These are phyloP conservation scores for Actinernus sp. DNA, from an alignment of 92 coral and sea anemone genomes.

Conservation along the genomic window DNA sequence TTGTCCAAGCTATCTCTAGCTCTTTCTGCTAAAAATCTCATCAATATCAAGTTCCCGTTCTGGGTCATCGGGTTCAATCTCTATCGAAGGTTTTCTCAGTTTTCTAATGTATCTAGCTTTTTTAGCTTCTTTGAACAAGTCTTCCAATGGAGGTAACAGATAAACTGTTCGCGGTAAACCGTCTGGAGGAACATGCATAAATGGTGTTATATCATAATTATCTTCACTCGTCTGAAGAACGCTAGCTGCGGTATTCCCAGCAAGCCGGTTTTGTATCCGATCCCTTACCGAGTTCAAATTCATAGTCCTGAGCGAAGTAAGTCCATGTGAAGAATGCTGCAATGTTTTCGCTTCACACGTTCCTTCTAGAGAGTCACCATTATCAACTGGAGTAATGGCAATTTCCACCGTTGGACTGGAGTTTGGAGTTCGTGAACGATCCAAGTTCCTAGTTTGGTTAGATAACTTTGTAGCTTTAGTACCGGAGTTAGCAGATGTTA, in stretches of 20 bases:
- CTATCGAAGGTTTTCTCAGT: conserved; percentile 58
- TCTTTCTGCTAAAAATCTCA: conserved; percentile 86
- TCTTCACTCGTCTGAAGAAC: conserved; percentile 28
- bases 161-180: conserved; percentile 92
- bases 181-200: conserved; percentile 97
- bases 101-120: conserved; percentile 94
- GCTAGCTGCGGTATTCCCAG: conserved; percentile 13
- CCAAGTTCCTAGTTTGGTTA: too few species aligned
- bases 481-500: conserved; percentile 1
- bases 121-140: conserved; percentile 85
- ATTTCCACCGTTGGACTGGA: neutral
- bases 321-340: too few species aligned
- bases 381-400: neutral
- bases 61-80: conserved; percentile 78
- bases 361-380: too few species aligned
- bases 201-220: conserved; percentile 64
- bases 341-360: too few species aligned
- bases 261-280: conserved; percentile 72
- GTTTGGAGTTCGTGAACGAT: too few species aligned
- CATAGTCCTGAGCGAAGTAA: too few species aligned
- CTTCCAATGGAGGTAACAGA: conserved; percentile 85
- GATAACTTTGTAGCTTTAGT: conserved; percentile 3
- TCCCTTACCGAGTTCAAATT: conserved; percentile 73
- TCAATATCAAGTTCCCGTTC: conserved; percentile 92
- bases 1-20: too few species aligned